Conservation (phyloP, 1,140 invertebrate species). For the Papilio dardanus region DNA sequence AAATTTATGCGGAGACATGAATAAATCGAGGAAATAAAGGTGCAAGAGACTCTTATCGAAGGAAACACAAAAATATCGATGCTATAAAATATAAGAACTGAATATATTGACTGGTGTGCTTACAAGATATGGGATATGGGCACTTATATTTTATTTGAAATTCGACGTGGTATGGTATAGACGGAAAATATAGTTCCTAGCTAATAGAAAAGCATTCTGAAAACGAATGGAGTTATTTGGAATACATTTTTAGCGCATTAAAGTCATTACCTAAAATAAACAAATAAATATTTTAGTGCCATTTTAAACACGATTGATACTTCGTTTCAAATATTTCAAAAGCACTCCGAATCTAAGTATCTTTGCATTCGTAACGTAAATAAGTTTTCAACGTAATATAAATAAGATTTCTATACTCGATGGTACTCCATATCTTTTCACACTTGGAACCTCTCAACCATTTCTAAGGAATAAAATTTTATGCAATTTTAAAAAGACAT, state of each 20-base stretch:
- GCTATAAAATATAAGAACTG: slow-evolving; percentile 62
- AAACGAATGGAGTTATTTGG: too few relatives aligned
- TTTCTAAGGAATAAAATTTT: slow-evolving; percentile 38
- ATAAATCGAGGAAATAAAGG: slow-evolving; percentile 75
- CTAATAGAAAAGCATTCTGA: background rate
- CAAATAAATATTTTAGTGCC: background rate
- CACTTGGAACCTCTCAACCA: slow-evolving; percentile 17
- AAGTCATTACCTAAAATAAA: too few relatives aligned
- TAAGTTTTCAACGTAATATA: slow-evolving; percentile 10
- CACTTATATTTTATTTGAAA: background rate
- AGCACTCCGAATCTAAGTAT: background rate
- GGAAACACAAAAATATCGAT: slow-evolving; percentile 56
- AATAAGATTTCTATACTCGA: background rate
- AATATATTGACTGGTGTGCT: slow-evolving; percentile 45
- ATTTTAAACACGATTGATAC: too few relatives aligned
- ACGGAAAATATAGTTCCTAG: background rate
- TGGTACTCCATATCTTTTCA: slow-evolving; percentile 26
- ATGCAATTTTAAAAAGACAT: slow-evolving; percentile 49
- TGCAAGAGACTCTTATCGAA: slow-evolving; percentile 63
- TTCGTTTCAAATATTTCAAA: slow-evolving; percentile 2
- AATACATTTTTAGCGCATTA: too few relatives aligned
- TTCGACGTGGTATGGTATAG: background rate
- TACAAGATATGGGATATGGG: slow-evolving; percentile 51
- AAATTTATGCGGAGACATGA: slow-evolving; percentile 73
- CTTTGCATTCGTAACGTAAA: slow-evolving; percentile 24